Evolutionary conservation across 2,113 vertebrate species (phyloP).

Genomic region (Climacteris rufus): DNA sequence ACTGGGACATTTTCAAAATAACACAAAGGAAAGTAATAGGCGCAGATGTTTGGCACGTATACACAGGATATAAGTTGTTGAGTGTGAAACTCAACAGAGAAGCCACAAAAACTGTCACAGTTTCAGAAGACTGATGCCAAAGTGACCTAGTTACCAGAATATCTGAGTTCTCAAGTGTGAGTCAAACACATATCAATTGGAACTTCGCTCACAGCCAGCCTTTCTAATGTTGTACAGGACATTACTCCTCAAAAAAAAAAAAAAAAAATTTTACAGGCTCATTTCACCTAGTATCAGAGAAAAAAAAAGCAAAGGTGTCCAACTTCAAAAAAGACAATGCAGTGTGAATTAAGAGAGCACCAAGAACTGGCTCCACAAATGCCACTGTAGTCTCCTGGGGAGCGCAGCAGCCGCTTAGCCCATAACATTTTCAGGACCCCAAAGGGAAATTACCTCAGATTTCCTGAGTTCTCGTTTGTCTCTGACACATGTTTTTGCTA

Average conservation of each 20-base stretch:
- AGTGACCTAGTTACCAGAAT: constrained; percentile 34
- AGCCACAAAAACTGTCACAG: constrained; percentile 31
- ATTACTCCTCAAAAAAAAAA: constrained; percentile 6
- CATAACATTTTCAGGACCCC: constrained; percentile 24
- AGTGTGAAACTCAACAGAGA: constrained; percentile 26
- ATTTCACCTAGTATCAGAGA: background rate
- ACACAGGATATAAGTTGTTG: background rate
- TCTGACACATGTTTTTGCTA: constrained; percentile 47
- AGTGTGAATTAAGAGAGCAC: background rate
- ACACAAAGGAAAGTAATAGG: background rate
- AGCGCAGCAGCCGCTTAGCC: background rate
- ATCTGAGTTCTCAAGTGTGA: background rate
- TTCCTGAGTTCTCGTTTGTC: constrained; percentile 27
- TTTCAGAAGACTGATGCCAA: constrained; percentile 12
- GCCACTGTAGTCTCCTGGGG: constrained; percentile 24
- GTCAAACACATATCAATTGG: background rate
- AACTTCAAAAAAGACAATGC: background rate
- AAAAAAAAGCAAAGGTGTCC: constrained; percentile 1
- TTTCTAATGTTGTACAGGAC: background rate
- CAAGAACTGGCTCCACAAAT: constrained; percentile 12
- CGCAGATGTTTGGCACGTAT: background rate
- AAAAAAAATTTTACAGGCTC: constrained; percentile 19
- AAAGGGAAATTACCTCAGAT: constrained; percentile 56
- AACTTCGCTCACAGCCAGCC: background rate
- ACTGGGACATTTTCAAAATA: background rate